Base-by-base conservation (phyloP, 2,888 invertebrate genomes). In the Euphydryas editha region DNA sequence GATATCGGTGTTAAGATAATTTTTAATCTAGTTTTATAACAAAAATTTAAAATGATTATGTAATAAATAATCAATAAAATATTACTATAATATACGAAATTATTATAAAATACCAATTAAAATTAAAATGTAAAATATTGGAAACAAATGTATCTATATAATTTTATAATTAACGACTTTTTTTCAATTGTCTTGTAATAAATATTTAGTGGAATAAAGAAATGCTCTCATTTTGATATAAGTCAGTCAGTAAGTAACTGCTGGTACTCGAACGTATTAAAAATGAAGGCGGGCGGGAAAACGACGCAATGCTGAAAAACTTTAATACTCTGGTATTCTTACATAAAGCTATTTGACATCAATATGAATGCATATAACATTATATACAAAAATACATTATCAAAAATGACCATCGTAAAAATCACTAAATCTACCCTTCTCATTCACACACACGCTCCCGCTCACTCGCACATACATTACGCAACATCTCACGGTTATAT, bases 401-500 rank as follows among this genome's bases (percentile, higher is more conserved):
- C 49, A 15, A 56, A 47, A 56, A n/a, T 36, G 21, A 39, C 20
- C 46, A 42, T 42, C 42, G 51, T 30, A 60, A 73, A 76, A 80
- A 78, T 78, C 79, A 77, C 78, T 76, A 78, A 73, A 72, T 55
- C 62, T 59, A 55, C 36, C 66, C 67, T 70, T 76, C 77, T 66
- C 79, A 65, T 73, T 78, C 79, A 59, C 74, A 69, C 71, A 17
- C 73, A 72, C 72, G 62, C 67, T 64, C 71, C 72, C 51, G 20
- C 24, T 76, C 77, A 69, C 78, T 77, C 78, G 55, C 72, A 76
- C 76, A 67, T 62, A 62, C 63, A 71, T 76, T 75, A 76, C 73
- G 75, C 70, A 74, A 75, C 67, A 63, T 63, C 65, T 57, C 69
- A 67, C 61, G 46, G 66, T 76, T 76, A 76, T 64, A 70, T 76